Base-by-base conservation (phyloP, 1,140 invertebrate genomes). In the Zaprionus taronus region DNA sequence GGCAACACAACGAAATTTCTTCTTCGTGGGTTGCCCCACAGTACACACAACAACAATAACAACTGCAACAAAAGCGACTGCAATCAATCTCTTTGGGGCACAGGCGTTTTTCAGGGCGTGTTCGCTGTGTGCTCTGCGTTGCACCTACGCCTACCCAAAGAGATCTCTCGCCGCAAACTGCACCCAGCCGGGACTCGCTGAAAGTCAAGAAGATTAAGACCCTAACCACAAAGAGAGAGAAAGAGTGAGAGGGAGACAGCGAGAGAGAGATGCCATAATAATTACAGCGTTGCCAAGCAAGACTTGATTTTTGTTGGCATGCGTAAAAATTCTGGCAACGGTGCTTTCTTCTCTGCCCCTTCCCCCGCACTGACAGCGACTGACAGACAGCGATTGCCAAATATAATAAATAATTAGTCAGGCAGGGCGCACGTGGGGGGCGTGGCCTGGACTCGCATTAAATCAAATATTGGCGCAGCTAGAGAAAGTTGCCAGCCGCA, bases 381-480 rank as follows among this genome's bases (percentile, higher is more conserved):
- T 90, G 85, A 90, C 85, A 90, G 85, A 90, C 85, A 90, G 84
- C 85, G 90, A 90, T 90, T 90, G 86, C 85, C 85, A 90, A 90
- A 90, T 90, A 90, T 90, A 90, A 90, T 90, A 90, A 90, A 90
- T 90, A 90, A 90, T 90, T 90, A 90, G 85, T 81, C 69, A 49
- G 84, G 63, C 78, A 58, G 62, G 57, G n/a, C 44, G 58, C 55
- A 34, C 31, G 9, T 34, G 83, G 79, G 79, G 68, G 85, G 85
- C 85, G 85, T 85, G 86, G 64, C 78, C 53, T 9, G 26, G 15
- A 11, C 31, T 22, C 68, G 84, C 84, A 90, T 85, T 85, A 90
- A 90, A 90, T 90, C 85, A 90, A 90, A 90, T 85, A 90, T 90
- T 74, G 73, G 65, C 65, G 68, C 68, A 74, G 73, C 71, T 65